Base-by-base conservation (phyloP, 2,888 invertebrate species). In the Hesperia comma region DNA sequence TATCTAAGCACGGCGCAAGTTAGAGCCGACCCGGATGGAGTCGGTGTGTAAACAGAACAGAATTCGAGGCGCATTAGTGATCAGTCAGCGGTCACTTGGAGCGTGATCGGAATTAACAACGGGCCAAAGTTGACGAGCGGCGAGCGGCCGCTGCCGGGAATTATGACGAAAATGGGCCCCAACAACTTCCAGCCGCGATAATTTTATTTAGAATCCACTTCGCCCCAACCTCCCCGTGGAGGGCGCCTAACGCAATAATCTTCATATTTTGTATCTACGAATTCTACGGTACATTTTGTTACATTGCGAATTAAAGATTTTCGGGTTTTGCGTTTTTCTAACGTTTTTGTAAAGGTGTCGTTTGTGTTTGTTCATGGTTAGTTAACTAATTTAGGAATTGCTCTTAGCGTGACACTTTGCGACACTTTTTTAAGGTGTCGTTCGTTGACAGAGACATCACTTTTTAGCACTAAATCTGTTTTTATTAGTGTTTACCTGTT, bases 171-270 rank as follows among this genome's bases (percentile, higher is more conserved):
- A 86, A 87, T 86, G 76, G 78, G 75, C 76, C 68, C 75, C 69
- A 75, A 78, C 85, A 82, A 74, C 70, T 71, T 67, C 73, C 71
- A 46, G 51, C 60, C 54, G 76, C 75, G 77, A 79, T 90, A 89
- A 90, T 87, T 84, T 79, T 83, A 84, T 90, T 90, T 84, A 79
- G 79, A 76, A 70, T 74, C 78, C 76, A 78, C 77, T 53, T 66
- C 67, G 49, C 70, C 72, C 71, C 68, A 43, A 57, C 56, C 73
- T 72, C 75, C 80, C 76, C 72, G 70, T 70, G 69, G 71, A 71
- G 72, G 49, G 63, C 69, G 57, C 49, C 53, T 87, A 85, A 88
- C 78, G 70, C 76, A 85, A 89, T 89, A 84, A 87, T 86, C 81
- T 78, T 81, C 81, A 84, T 83, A 85, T 85, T 86, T 83, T 80